Conservation (phyloP, 1,140 invertebrate genomes). For the Atta texana region DNA sequence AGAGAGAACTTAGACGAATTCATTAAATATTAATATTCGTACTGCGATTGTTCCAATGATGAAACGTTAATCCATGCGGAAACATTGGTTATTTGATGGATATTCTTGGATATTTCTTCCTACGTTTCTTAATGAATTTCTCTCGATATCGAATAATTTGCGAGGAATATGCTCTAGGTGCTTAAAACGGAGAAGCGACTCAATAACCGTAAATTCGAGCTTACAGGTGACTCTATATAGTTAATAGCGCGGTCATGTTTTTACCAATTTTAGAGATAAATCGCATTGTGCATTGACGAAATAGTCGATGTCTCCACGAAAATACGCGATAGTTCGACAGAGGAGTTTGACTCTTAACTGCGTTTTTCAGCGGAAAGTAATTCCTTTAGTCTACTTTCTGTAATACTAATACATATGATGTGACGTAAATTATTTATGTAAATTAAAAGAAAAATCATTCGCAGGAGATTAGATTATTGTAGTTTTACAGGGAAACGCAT, state of each 20-base stretch:
- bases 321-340: constrained; percentile 21
- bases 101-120: constrained; percentile 29
- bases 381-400: constrained; percentile 9
- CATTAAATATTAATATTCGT: constrained; percentile 60
- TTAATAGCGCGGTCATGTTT: constrained; percentile 59
- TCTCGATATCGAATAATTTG: constrained; percentile 33
- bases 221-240: constrained; percentile 55
- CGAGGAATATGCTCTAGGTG: constrained; percentile 45
- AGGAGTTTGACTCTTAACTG: constrained; percentile 19
- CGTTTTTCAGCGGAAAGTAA: constrained; percentile 17
- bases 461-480: not conserved
- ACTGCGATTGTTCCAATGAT: constrained; percentile 1
- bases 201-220: constrained; percentile 42
- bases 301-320: constrained; percentile 36
- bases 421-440: constrained; percentile 35
- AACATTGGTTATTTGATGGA: constrained; percentile 19
- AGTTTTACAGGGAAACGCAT: constrained; percentile 19
- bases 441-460: constrained; percentile 14
- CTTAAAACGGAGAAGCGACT: constrained; percentile 37
- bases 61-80: not conserved
- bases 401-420: not conserved
- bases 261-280: constrained; percentile 54
- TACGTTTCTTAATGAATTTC: constrained; percentile 6
- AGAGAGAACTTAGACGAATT: constrained; percentile 65
- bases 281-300: constrained; percentile 45